Conservation (phyloP, 2,888 invertebrate species). For the Stenolophus ochropezus region DNA sequence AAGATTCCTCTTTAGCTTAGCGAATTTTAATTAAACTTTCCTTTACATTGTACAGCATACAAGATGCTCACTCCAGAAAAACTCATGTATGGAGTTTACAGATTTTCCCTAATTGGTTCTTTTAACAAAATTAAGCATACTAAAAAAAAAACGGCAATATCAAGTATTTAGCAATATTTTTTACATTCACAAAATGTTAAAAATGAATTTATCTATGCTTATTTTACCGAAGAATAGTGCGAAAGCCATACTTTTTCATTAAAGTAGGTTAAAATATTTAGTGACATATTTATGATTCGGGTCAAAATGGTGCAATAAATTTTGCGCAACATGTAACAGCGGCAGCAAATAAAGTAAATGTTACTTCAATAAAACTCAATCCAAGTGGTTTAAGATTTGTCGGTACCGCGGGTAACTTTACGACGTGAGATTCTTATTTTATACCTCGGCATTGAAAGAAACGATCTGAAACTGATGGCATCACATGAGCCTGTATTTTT, state of each 20-base stretch:
- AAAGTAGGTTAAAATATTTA: neutral
- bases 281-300: neutral
- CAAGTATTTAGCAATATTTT: neutral
- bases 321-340: slow-evolving; percentile 10
- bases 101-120: neutral
- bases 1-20: neutral
- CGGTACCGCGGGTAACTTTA: slow-evolving; percentile 28
- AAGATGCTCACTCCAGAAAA: neutral
- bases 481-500: slow-evolving; percentile 30
- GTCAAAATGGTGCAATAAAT: neutral
- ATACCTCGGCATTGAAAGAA: slow-evolving; percentile 50
- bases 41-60: neutral
- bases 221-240: neutral
- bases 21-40: slow-evolving; percentile 10
- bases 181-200: neutral
- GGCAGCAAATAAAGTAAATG: slow-evolving; percentile 25
- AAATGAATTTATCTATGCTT: neutral
- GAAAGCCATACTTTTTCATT: neutral
- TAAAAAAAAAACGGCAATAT: neutral
- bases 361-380: slow-evolving; percentile 47
- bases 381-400: slow-evolving; percentile 47
- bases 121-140: neutral
- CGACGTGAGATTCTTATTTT: slow-evolving; percentile 49
- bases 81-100: neutral
- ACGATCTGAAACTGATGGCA: slow-evolving; percentile 53